Base-by-base conservation (phyloP, 2,113 vertebrate species). In the Xyrauchen texanus region DNA sequence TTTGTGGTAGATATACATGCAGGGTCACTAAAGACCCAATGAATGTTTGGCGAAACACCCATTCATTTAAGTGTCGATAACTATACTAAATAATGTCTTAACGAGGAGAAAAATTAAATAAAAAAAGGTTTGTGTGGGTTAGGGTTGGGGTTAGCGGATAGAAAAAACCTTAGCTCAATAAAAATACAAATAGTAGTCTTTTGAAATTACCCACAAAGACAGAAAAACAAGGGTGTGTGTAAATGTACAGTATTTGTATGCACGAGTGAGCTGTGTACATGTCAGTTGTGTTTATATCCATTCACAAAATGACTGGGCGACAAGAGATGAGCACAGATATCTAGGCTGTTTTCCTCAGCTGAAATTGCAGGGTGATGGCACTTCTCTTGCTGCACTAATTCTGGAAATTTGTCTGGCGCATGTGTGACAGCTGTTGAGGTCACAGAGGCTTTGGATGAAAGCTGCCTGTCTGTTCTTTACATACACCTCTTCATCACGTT, bases 331-430 rank as follows among this genome's bases (percentile, higher is more conserved):
- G 11, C 0, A 1, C 62, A 52, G 49, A 76, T 15, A 65, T 76
- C 47, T 6, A 64, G 4, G 12, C 13, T 13, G 8, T 64, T 76
- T 65, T 65, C 61, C 47, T 65, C 13, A 6, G 49, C 62, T 66
- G 69, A 71, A 77, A 82, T 77, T 77, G 51, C 75, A 66, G 13
- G 49, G 21, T 44, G 68, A 44, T 68, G 58, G 52, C 62, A 58
- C 61, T 58, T 16, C 45, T 67, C 51, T 66, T 53, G 9, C 69
- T 21, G n/a, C 12, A 52, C 53, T 34, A 64, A 34, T 42, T 15
- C 60, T 79, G 60, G 49, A 79, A 66, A 58, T 80, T 44, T 44
- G 61, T 65, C 16, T 55, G 34, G 8, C n/a, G 73, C 13, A 6
- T 1, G 46, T 74, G 58, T 74, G 61, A 64, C 73, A 42, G 47